Evolutionary conservation across 2,797 vertebrate species (phyloP), one percentile per base, ranked within the genome.

Genomic region (Etheostoma perlongum): DNA sequence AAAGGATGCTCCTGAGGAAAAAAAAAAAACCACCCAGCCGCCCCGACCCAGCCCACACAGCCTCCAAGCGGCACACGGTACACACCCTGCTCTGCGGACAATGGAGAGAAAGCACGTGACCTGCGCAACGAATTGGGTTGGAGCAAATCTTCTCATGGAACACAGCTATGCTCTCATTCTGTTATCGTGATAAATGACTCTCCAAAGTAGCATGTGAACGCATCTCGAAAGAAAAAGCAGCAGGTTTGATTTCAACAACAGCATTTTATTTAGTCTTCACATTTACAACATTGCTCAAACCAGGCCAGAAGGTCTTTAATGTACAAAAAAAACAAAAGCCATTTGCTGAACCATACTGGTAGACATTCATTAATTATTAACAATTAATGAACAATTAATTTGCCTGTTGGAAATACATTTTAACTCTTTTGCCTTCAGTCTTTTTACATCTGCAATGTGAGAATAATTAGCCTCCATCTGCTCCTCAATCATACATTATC

Each of bases 31-130:
- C 51, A 83, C 13, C 52, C 72, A 49, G 27, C 30, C 68, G 49
- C 47, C 63, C 68, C 73, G 49, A 58, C 84, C 71, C 79, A 85
- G 62, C 89, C 88, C 91, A 89, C 89, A 84, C 87, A 66, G 61
- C 54, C 46, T 67, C 83, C 78, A 85, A 52, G 21, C 49, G 18
- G 94, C 70, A 30, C 30, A 30, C 5, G 30, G 36, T 40, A 91
- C 94, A 95, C 95, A 92, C 95, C 95, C 94, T 93, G 87, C 88
- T 92, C 91, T 92, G 93, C 91, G 93, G 94, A 95, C 95, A 95
- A 95, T 95, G 80, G 91, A 76, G 68, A 75, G 0, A 54, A 73
- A 42, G 58, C 93, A 94, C 60, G 92, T 94, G 94, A 94, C 91
- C 72, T 23, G 74, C 53, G 65, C 81, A 12, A 60, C 89, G 59